Percentiles rank a stretch among this genome's conserved stretches.
These are phyloP conservation scores for Sinohyriopsis cumingii DNA, from an alignment of 2,888 invertebrate genomes.

Conservation along the genomic window DNA sequence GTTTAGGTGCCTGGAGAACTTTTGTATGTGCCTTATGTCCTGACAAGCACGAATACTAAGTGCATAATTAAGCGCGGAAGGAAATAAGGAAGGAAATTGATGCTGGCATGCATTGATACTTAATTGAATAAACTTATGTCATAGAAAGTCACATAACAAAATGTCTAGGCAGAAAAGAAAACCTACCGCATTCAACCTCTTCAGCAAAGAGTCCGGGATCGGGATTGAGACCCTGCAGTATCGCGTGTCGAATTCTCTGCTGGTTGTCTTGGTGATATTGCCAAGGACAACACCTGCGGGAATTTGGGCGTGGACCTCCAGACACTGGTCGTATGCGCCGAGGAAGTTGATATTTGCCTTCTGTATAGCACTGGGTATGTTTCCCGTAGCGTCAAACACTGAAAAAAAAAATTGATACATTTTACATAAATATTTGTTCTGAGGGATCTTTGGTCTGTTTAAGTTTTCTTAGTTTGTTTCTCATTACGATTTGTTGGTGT, in stretches of 20 bases:
- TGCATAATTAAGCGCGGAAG: no score
- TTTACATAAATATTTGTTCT: no score
- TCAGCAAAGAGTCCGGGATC: constrained; percentile 14
- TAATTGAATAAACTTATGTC: no score
- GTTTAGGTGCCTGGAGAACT: no score
- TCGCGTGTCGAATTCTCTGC: constrained; percentile 28
- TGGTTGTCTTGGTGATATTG: constrained; percentile 8
- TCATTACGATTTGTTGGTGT: no score
- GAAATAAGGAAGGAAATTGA: no score
- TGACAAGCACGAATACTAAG: no score
- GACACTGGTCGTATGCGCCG: constrained; percentile 49
- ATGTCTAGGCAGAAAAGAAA: background rate
- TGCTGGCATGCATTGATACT: no score
- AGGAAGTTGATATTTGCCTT: constrained; percentile 41
- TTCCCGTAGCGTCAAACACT: constrained; percentile 54
- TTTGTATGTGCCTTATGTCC: no score
- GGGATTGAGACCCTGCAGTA: constrained; percentile 35
- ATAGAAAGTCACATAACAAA: background rate
- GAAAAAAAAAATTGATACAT: constrained; percentile 5
- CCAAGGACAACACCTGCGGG: constrained; percentile 16
- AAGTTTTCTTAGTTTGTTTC: no score
- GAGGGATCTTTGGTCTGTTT: no score
- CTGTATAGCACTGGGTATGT: constrained; percentile 37
- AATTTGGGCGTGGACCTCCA: constrained; percentile 24
- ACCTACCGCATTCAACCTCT: constrained; percentile 30